Evolutionary conservation across 2,888 invertebrate genomes (phyloP), one percentile per base, ranked within the genome.

Genomic region (Aphidoletes aphidimyza): DNA sequence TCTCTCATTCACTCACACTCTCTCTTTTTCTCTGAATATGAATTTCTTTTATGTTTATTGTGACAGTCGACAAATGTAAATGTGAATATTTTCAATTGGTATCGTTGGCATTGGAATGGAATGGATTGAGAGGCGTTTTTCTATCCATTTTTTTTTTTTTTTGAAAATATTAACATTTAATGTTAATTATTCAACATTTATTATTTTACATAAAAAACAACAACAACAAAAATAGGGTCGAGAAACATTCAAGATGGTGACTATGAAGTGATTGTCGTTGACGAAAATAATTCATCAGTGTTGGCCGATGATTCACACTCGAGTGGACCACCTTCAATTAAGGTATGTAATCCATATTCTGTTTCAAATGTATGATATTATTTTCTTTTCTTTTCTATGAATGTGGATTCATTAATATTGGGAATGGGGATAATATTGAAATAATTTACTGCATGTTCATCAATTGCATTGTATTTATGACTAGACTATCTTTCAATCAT

Each of bases 191-290:
- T 54, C 6, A 54, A 54, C 22, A 59, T 30, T 59, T 59, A 1
- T 30, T 30, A 54, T 69, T 69, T 69, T 69, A 9, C 26, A 30
- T 30, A 26, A 30, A 5, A 3, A 85, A 85, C 87, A n/a, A n/a
- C n/a, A n/a, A n/a, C n/a, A n/a, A n/a, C n/a, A n/a, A n/a, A n/a
- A n/a, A n/a, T n/a, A 90, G 90, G 89, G 85, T 88, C 88, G 17
- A 89, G 90, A 81, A 91, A 89, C 87, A 91, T 89, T 87, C 95
- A 95, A 89, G 96, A 96, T 88, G 94, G 94, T 85, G 96, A 96
- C 88, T 96, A 96, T 89, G 96, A 96, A 88, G 96, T 96, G 87
- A 96, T 96, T 88, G 95, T 96, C 86, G 95, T 96, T 88, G 96
- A 96, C 88, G 96, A 96, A 89, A 95, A 94, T 89, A 96, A 96